Base-by-base conservation (phyloP, 2,797 vertebrate genomes). In the Acanthiza pusilla region DNA sequence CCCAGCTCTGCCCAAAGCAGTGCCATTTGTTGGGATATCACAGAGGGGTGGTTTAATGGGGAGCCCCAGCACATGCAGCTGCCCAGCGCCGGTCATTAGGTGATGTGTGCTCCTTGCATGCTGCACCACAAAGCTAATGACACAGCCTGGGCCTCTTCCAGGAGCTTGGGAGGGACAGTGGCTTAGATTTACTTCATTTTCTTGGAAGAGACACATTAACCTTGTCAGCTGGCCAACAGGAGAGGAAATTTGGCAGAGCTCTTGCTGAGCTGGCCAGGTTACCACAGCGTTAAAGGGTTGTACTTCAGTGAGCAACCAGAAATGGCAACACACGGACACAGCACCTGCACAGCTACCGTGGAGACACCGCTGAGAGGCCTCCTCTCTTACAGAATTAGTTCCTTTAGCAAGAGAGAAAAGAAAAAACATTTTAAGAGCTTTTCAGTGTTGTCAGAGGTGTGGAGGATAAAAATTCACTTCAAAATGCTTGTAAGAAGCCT, bases 191-290 rank as follows among this genome's bases (percentile, higher is more conserved):
- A 86, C 66, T 88, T 90, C 85, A 79, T 92, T 94, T 90, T 96
- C 77, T 90, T 95, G 77, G 77, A 93, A 91, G 88, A 79, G 66
- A 86, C 80, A 14, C 91, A 90, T 95, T 94, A 95, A 90, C 88
- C 82, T 88, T 67, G 75, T 92, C 78, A 75, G 75, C 55, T 62
- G 83, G 78, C 94, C 89, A 83, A 55, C 50, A 61, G 43, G 60
- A 88, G 90, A 72, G 90, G 47, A 82, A 72, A 90, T 78, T 73
- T 92, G 91, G 95, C 84, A 89, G 80, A 45, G 58, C 57, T 93
- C 29, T 79, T 84, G 63, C 85, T 93, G 82, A 89, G 81, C 81
- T 71, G 71, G 75, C 92, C 91, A 73, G 79, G 72, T 95, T 92
- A 88, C 67, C 79, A 20, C 43, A 0, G 67, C 18, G 0, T 79